A percentile compares a stretch with the other conserved stretches of the same genome.
These are phyloP conservation scores for Psittacara wagleri DNA, from an alignment of 2,113 vertebrate species.

Conservation along the genomic window DNA sequence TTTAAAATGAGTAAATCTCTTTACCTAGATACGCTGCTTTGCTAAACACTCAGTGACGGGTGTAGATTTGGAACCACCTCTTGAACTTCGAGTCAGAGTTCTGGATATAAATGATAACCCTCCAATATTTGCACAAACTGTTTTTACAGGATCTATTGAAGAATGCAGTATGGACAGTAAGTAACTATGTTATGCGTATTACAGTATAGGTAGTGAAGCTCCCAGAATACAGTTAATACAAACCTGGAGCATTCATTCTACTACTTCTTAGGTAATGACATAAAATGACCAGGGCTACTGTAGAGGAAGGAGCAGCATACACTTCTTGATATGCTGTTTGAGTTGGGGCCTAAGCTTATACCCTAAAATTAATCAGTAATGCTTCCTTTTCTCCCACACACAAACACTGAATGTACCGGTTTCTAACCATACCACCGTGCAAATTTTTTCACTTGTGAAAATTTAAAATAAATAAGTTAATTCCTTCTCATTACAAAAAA, in stretches of 20 bases:
- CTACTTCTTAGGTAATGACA: neutral
- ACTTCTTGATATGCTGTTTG: neutral
- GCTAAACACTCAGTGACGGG: conserved; percentile 70
- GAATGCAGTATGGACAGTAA: conserved; percentile 79
- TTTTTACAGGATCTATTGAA: conserved; percentile 72
- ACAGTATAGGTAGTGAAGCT: neutral
- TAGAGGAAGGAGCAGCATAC: neutral
- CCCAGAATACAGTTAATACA: neutral
- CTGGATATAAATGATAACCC: conserved; percentile 82
- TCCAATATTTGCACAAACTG: conserved; percentile 74
- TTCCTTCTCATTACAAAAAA: neutral
- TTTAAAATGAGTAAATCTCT: neutral
- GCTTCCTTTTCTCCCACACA: neutral
- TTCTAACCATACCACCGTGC: neutral
- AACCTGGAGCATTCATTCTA: neutral
- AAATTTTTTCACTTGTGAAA: conserved; percentile 16
- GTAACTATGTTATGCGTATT: neutral
- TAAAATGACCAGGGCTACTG: neutral
- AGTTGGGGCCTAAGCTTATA: neutral
- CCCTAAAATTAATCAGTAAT: neutral
- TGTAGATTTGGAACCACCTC: conserved; percentile 73
- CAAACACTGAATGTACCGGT: neutral
- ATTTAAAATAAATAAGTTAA: neutral
- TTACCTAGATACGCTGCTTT: conserved; percentile 73
- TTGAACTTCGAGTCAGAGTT: conserved; percentile 78